Percentiles rank a stretch among this genome's conserved stretches.
These are phyloP conservation scores for Argya squamiceps DNA, from an alignment of 2,797 vertebrate genomes.

Conservation along the genomic window DNA sequence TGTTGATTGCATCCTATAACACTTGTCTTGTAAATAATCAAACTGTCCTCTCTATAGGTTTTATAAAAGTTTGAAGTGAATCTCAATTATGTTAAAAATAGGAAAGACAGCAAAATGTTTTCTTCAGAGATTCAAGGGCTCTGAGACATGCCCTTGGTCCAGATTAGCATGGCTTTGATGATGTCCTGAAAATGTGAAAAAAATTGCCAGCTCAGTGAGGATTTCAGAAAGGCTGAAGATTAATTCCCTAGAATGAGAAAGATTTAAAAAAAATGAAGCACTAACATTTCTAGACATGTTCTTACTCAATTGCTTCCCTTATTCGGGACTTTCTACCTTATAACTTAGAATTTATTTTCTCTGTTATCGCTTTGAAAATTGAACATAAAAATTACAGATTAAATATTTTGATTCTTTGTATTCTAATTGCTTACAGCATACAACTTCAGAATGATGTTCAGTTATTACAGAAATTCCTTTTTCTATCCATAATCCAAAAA, in stretches of 20 bases:
- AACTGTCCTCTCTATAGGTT: background rate
- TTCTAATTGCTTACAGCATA: background rate
- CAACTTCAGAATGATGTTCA: background rate
- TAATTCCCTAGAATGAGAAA: background rate
- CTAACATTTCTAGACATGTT: background rate
- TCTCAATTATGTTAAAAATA: background rate
- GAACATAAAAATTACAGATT: background rate
- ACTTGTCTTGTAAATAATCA: background rate
- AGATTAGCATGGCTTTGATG: background rate
- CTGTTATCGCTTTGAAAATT: background rate
- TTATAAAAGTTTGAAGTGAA: background rate
- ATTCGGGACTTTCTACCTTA: background rate
- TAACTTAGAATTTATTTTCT: background rate
- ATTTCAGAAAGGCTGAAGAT: background rate
- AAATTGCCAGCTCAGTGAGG: background rate
- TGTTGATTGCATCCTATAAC: background rate
- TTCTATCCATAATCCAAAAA: background rate
- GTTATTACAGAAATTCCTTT: background rate
- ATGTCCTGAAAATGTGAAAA: background rate
- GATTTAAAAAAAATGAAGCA: background rate
- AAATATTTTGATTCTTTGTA: background rate
- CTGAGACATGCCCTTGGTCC: background rate
- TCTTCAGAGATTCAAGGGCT: background rate
- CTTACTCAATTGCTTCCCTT: background rate
- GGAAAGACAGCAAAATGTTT: background rate